A percentile compares a stretch with the other conserved stretches of the same genome.
These are phyloP conservation scores for Cordilura impudica DNA, from an alignment of 2,888 invertebrate genomes.

Conservation along the genomic window DNA sequence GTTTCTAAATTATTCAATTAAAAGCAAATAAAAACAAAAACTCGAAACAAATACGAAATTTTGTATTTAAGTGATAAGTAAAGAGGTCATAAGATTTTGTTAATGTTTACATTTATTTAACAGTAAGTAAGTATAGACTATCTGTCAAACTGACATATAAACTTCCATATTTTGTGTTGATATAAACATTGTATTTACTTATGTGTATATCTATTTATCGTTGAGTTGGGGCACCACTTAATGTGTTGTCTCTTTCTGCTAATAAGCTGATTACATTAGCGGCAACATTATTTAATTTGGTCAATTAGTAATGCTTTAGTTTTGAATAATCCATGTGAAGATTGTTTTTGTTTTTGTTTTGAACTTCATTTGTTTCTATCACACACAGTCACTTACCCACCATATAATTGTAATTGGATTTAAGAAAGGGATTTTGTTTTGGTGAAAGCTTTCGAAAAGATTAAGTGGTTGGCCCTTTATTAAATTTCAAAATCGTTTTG, in stretches of 20 bases:
- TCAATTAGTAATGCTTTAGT: slow-evolving; percentile 40
- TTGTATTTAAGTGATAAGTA: neutral
- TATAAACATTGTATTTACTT: neutral
- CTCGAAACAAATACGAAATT: too few species aligned
- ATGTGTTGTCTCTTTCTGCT: slow-evolving; percentile 5
- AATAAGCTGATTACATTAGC: slow-evolving; percentile 55
- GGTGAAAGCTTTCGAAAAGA: slow-evolving; percentile 22
- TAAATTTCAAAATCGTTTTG: slow-evolving; percentile 21
- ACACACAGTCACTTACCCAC: neutral
- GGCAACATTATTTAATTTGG: slow-evolving; percentile 50
- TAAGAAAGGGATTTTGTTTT: neutral
- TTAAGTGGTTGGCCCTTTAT: slow-evolving; percentile 21
- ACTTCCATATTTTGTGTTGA: too few species aligned
- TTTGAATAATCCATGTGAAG: slow-evolving; percentile 17
- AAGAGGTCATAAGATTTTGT: neutral
- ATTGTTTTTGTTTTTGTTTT: neutral
- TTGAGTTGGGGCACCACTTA: neutral
- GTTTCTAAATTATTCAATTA: too few species aligned
- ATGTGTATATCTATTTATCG: neutral
- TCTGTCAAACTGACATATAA: slow-evolving; percentile 14
- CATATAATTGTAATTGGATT: neutral
- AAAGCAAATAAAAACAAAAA: too few species aligned
- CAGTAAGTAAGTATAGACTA: neutral
- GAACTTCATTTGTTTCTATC: neutral
- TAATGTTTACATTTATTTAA: slow-evolving; percentile 6